A percentile compares a stretch with the other conserved stretches of the same genome.
Evolutionary conservation across 2,797 vertebrate genomes (phyloP).

Genomic region (Crypturellus tataupa): DNA sequence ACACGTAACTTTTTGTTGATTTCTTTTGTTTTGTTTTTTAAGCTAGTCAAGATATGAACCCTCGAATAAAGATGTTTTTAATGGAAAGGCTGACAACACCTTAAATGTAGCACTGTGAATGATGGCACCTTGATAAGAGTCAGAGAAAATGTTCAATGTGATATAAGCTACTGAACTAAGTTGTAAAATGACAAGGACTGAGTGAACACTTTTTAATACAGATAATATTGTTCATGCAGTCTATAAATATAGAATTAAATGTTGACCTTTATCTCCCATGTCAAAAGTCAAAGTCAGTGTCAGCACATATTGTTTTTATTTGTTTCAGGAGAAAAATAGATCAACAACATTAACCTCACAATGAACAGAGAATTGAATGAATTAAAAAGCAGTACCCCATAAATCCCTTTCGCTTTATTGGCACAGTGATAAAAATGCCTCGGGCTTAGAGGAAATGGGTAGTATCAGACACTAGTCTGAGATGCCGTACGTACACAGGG

Average conservation of each 20-base stretch:
- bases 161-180: constrained; percentile 60
- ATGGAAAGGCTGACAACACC: constrained; percentile 20
- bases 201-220: constrained; percentile 83
- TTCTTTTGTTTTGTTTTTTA: not conserved
- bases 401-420: constrained; percentile 84
- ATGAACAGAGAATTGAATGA: constrained; percentile 86
- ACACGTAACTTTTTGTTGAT: too few species aligned
- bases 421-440: constrained; percentile 83
- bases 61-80: constrained; percentile 5
- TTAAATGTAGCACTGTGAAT: constrained; percentile 35
- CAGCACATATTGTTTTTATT: constrained; percentile 85
- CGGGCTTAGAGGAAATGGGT: constrained; percentile 74
- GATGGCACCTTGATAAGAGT: constrained; percentile 60
- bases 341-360: constrained; percentile 85
- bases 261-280: constrained; percentile 81
- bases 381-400: constrained; percentile 85
- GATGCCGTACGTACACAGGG: constrained; percentile 59
- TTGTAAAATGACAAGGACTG: constrained; percentile 83
- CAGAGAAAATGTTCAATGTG: constrained; percentile 2
- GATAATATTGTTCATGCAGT: constrained; percentile 81
- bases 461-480: constrained; percentile 59
- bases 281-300: constrained; percentile 83
- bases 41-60: not conserved
- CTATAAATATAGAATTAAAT: constrained; percentile 85
- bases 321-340: constrained; percentile 85